Conservation (phyloP, 2,797 vertebrate species). For the Lagorchestes hirsutus region DNA sequence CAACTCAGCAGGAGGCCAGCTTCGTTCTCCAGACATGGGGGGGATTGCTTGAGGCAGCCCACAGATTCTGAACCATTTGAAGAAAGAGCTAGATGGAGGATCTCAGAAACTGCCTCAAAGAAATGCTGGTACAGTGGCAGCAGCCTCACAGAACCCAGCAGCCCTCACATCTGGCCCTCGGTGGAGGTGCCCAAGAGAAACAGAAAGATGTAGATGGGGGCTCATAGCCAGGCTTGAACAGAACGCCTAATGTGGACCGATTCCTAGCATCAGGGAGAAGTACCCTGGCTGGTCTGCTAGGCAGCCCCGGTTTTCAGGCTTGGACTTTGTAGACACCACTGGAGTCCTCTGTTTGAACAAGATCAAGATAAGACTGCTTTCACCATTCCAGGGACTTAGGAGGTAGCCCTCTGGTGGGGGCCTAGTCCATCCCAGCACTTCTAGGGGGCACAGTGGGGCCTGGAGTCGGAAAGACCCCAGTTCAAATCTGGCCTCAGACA, state of each 20-base stretch:
- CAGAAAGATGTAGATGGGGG: too few species aligned
- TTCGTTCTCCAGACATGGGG: background rate
- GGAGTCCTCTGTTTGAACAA: background rate
- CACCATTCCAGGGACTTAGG: background rate
- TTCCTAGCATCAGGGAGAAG: background rate
- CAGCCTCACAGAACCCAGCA: background rate
- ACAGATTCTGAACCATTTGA: background rate
- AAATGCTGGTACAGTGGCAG: background rate
- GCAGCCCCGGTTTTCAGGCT: too few species aligned
- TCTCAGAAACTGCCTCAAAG: too few species aligned
- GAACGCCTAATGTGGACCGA: too few species aligned
- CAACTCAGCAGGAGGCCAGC: background rate
- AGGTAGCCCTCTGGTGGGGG: too few species aligned
- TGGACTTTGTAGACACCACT: background rate
- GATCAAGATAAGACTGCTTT: background rate
- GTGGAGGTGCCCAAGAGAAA: too few species aligned
- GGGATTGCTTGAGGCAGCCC: too few species aligned
- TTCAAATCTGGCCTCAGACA: background rate
- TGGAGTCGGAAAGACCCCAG: too few species aligned
- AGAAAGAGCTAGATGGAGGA: background rate
- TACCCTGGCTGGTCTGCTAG: background rate
- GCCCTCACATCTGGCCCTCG: background rate
- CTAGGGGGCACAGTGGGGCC: too few species aligned
- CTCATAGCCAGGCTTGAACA: too few species aligned
- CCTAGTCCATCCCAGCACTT: background rate